A percentile compares a stretch with the other conserved stretches of the same genome.
Evolutionary conservation across 37 sponge, comb jelly and placozoan genomes (phyloP).

Genomic region (Beroe forskalii): DNA sequence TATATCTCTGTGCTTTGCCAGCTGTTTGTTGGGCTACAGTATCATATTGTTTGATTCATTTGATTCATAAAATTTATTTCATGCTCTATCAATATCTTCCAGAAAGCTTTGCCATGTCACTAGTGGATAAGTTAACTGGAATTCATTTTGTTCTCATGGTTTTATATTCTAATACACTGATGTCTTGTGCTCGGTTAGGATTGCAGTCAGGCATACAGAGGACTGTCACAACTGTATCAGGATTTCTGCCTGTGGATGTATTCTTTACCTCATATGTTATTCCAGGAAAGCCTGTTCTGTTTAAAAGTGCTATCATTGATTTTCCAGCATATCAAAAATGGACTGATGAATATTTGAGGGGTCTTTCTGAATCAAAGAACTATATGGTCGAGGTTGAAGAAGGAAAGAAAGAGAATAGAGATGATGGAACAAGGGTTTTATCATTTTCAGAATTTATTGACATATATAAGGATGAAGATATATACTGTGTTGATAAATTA

Average conservation of each 20-base stretch:
- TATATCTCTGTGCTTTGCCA: too few relatives aligned
- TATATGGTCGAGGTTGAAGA: background rate
- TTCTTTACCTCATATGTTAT: conserved; percentile 37
- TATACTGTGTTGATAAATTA: conserved; percentile 2
- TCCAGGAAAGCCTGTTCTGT: conserved; percentile 37
- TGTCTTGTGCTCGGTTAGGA: background rate
- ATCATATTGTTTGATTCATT: too few relatives aligned
- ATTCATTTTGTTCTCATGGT: too few relatives aligned
- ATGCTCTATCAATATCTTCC: too few relatives aligned
- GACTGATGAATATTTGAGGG: conserved; percentile 51
- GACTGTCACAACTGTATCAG: background rate
- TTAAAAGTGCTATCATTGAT: conserved; percentile 33
- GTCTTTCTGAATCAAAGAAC: background rate
- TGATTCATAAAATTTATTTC: too few relatives aligned
- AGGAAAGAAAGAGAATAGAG: conserved; percentile 64
- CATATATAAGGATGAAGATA: conserved; percentile 14
- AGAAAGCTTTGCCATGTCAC: too few relatives aligned
- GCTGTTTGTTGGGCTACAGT: too few relatives aligned
- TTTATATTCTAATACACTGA: too few relatives aligned
- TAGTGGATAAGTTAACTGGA: too few relatives aligned
- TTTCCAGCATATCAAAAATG: conserved; percentile 64
- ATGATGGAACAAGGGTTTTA: background rate
- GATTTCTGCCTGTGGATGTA: background rate
- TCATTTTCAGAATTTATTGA: conserved; percentile 54
- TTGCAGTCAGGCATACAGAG: conserved; percentile 31